Evolutionary conservation across 2,888 invertebrate species (phyloP).

Genomic region (Caenorhabditis sp.): DNA sequence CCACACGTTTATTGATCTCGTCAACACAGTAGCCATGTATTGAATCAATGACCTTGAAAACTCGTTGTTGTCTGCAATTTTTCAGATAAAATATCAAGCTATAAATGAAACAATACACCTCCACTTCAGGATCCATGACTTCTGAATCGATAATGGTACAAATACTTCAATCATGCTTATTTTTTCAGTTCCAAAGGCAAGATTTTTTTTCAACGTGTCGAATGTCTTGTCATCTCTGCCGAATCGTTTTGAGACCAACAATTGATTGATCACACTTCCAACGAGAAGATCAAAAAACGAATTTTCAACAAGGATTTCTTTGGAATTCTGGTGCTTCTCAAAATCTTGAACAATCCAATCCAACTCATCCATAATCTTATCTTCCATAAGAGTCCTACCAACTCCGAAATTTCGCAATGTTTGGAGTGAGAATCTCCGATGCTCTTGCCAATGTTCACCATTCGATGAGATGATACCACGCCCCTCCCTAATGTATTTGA

Average conservation of each 20-base stretch:
- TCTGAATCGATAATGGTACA: constrained; percentile 16
- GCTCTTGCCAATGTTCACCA: constrained; percentile 36
- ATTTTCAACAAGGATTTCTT: constrained; percentile 9
- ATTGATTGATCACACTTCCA: constrained; percentile 48
- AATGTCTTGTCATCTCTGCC: constrained; percentile 32
- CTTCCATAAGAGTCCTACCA: constrained; percentile 47
- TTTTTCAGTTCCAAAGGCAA: constrained; percentile 25
- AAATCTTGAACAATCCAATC: constrained; percentile 20
- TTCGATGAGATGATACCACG: constrained; percentile 36
- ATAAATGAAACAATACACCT: constrained; percentile 8
- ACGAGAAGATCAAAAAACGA: constrained; percentile 44
- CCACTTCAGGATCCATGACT: constrained; percentile 21
- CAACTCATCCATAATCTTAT: constrained; percentile 45
- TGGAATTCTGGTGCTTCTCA: constrained; percentile 13
- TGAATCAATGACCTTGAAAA: constrained; percentile 8
- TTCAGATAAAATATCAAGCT: not conserved
- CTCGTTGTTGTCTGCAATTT: not conserved
- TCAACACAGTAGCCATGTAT: constrained; percentile 6
- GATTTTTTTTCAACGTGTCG: constrained; percentile 22
- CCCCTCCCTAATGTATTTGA: constrained; percentile 23
- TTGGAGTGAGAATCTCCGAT: constrained; percentile 42
- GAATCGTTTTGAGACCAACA: constrained; percentile 41
- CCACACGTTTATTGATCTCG: constrained; percentile 20
- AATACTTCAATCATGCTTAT: constrained; percentile 22
- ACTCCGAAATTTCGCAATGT: constrained; percentile 51